phyloP scores from a whole-genome alignment of 2,797 vertebrate species.

The Microctenopoma stevenorrisi region DNA sequence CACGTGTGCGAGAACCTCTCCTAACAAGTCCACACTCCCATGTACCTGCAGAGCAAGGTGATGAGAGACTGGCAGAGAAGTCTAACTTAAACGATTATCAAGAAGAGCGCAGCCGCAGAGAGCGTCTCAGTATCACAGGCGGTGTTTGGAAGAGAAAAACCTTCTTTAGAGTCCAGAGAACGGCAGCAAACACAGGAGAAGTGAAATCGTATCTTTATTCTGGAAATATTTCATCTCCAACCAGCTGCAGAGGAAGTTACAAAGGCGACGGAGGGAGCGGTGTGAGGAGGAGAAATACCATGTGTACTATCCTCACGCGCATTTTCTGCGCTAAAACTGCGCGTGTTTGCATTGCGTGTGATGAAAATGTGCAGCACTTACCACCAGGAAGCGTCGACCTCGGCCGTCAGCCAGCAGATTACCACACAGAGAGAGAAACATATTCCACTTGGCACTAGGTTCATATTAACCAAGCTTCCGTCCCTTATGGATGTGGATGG shows the following conservation, averaged over 20 bases:
- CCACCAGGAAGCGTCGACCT: conserved; percentile 95
- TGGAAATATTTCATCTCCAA: conserved; percentile 34
- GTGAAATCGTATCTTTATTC: conserved; percentile 41
- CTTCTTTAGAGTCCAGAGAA: conserved; percentile 33
- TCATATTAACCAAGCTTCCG: conserved; percentile 89
- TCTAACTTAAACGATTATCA: conserved; percentile 18
- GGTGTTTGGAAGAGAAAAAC: conserved; percentile 40
- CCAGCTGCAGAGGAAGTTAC: conserved; percentile 26
- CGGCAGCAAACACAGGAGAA: conserved; percentile 51
- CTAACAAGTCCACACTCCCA: conserved; percentile 40
- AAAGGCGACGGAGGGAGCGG: conserved; percentile 12
- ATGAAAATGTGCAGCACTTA: conserved; percentile 71
- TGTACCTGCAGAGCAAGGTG: conserved; percentile 38
- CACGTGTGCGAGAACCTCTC: conserved; percentile 20
- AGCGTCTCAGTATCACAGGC: conserved; percentile 31
- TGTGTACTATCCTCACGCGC: too few relatives aligned
- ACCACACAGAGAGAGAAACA: conserved; percentile 89
- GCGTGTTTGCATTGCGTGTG: too few relatives aligned
- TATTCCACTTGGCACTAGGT: conserved; percentile 88
- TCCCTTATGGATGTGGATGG: conserved; percentile 71
- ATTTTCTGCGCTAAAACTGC: too few relatives aligned
- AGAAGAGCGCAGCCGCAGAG: conserved; percentile 11
- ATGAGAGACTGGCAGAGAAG: conserved; percentile 27
- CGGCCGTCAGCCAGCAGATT: conserved; percentile 87
- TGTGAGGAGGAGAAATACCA: neutral